A percentile compares a stretch with the other conserved stretches of the same genome.
These are phyloP conservation scores for Blennius ocellaris DNA, from an alignment of 2,113 vertebrate species.

Conservation along the genomic window DNA sequence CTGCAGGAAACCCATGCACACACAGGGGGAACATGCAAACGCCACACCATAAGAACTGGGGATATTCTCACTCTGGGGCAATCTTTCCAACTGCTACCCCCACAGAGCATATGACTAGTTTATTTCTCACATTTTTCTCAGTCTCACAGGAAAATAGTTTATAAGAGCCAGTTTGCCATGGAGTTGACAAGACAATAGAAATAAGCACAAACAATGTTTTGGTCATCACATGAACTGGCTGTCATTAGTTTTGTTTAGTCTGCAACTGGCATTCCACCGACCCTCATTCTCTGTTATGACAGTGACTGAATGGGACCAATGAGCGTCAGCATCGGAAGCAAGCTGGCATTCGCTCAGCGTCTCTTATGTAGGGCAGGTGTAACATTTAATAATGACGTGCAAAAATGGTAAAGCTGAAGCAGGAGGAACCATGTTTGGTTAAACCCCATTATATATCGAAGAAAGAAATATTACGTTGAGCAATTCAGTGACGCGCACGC, in stretches of 20 bases:
- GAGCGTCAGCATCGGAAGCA: slow-evolving; percentile 18
- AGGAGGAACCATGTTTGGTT: neutral
- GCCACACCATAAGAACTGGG: no score
- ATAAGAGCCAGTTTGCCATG: neutral
- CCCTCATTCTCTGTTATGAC: slow-evolving; percentile 13
- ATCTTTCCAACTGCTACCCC: no score
- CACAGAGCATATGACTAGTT: no score
- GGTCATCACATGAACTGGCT: slow-evolving; percentile 30
- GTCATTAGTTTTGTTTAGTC: slow-evolving; percentile 65
- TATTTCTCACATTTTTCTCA: no score
- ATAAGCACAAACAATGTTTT: neutral
- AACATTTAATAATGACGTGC: slow-evolving; percentile 8
- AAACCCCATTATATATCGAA: no score
- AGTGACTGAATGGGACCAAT: slow-evolving; percentile 60
- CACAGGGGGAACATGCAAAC: no score
- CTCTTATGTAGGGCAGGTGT: neutral
- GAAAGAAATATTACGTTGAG: no score
- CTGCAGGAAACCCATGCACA: no score
- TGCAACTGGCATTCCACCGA: slow-evolving; percentile 47
- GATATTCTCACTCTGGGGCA: no score
- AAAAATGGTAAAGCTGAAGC: slow-evolving; percentile 11
- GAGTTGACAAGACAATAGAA: slow-evolving; percentile 19
- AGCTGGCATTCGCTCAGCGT: slow-evolving; percentile 25
- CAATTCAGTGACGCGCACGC: no score
- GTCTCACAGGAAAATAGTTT: no score